These are phyloP conservation scores for Rhagoletis pomonella DNA, from an alignment of 1,140 invertebrate genomes.

Conservation along the genomic window DNA sequence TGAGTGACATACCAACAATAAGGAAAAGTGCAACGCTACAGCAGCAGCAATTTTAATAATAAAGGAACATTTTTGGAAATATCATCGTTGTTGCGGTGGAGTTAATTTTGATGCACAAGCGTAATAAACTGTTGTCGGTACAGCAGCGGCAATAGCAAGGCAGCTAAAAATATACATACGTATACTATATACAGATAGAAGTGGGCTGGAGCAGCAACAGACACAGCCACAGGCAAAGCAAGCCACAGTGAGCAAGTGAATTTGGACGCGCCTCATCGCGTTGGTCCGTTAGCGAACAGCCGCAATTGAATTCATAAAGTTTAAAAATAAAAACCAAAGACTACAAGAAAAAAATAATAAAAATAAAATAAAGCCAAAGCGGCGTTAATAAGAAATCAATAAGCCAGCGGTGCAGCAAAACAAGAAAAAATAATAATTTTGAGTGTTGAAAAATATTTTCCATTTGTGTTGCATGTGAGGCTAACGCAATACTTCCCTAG, in stretches of 20 bases:
- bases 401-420: neutral
- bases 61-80: neutral
- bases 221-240: neutral
- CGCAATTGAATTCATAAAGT: neutral
- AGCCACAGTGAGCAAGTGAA: conserved; percentile 43
- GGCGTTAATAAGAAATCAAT: conserved; percentile 26
- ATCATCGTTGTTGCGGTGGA: neutral
- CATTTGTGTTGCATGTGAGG: neutral
- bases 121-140: neutral
- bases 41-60: neutral
- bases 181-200: neutral
- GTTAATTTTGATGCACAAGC: conserved; percentile 17
- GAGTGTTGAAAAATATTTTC: conserved; percentile 34
- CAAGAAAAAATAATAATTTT: neutral
- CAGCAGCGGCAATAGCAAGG: conserved; percentile 8
- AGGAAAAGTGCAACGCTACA: neutral
- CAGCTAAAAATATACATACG: neutral
- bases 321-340: conserved; percentile 54
- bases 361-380: neutral
- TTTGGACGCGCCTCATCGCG: conserved; percentile 19
- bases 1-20: conserved; percentile 2
- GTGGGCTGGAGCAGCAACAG: neutral
- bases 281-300: conserved; percentile 49
- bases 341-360: conserved; percentile 29
- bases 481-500: neutral